Evolutionary conservation across 2,113 vertebrate genomes (phyloP).

Genomic region (Calypte anna): DNA sequence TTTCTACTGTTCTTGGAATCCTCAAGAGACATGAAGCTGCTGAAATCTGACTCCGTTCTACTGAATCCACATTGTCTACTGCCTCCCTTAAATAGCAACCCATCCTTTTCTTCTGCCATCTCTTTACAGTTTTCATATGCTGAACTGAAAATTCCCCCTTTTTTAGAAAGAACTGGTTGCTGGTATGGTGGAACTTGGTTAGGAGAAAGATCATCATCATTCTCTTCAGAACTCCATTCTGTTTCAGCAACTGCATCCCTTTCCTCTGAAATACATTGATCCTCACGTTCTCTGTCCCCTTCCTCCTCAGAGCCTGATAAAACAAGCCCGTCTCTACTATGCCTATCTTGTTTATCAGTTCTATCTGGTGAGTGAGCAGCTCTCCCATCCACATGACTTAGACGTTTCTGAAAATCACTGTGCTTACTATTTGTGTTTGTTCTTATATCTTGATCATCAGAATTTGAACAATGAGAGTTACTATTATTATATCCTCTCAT

Average conservation of each 20-base stretch:
- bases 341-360: neutral
- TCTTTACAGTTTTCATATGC: constrained; percentile 2
- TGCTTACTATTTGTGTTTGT: neutral
- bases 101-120: constrained; percentile 23
- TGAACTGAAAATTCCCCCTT: neutral
- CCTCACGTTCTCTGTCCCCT: neutral
- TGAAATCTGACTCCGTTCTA: constrained; percentile 9
- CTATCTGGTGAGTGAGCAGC: neutral
- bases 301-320: constrained; percentile 69
- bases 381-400: neutral
- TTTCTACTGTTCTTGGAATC: neutral
- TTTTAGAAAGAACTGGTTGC: neutral
- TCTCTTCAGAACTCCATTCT: constrained; percentile 62
- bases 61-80: neutral
- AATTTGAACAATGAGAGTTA: neutral
- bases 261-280: constrained; percentile 6
- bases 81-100: neutral
- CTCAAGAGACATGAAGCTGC: neutral
- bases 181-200: constrained; percentile 34
- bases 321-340: neutral
- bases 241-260: constrained; percentile 35
- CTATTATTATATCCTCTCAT: neutral
- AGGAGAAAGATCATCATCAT: constrained; percentile 64
- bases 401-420: constrained; percentile 1
- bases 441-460: neutral